phyloP scores from a whole-genome alignment of 1,140 invertebrate genomes.

The Heliothis subflexa region DNA sequence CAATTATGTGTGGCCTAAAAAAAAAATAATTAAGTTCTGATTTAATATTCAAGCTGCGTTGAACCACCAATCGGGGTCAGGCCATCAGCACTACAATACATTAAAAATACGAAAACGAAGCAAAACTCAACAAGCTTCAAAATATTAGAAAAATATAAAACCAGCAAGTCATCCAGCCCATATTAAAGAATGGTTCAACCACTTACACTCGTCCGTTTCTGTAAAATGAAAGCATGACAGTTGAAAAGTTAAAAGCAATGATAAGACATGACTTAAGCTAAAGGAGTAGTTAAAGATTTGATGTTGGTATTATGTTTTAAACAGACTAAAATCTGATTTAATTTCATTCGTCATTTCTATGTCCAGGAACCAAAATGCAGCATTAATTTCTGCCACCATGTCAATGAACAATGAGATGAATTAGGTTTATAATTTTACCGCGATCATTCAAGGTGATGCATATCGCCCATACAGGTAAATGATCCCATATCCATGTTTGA shows the following conservation, averaged over 20 bases:
- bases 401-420: conserved; percentile 16
- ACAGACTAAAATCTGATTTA: not conserved
- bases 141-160: conserved; percentile 74
- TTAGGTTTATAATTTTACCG: not conserved
- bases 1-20: too few relatives aligned
- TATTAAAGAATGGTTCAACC: conserved; percentile 74
- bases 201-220: conserved; percentile 86
- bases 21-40: too few relatives aligned
- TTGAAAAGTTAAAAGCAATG: conserved; percentile 77
- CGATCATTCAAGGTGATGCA: conserved; percentile 12
- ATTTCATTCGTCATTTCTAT: not conserved
- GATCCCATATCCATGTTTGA: conserved; percentile 31
- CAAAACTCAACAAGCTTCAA: conserved; percentile 69
- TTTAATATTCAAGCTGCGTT: not conserved
- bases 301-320: not conserved
- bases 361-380: conserved; percentile 23
- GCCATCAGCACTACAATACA: not conserved
- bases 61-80: not conserved
- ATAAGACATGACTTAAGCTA: conserved; percentile 17
- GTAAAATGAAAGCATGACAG: conserved; percentile 85
- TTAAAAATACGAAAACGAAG: conserved; percentile 48
- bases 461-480: conserved; percentile 23
- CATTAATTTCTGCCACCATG: conserved; percentile 41
- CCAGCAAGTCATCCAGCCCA: conserved; percentile 77
- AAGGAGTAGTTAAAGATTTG: conserved; percentile 18